Conservation (phyloP, 2,888 invertebrate species). For the Monoplex corrugatus region DNA sequence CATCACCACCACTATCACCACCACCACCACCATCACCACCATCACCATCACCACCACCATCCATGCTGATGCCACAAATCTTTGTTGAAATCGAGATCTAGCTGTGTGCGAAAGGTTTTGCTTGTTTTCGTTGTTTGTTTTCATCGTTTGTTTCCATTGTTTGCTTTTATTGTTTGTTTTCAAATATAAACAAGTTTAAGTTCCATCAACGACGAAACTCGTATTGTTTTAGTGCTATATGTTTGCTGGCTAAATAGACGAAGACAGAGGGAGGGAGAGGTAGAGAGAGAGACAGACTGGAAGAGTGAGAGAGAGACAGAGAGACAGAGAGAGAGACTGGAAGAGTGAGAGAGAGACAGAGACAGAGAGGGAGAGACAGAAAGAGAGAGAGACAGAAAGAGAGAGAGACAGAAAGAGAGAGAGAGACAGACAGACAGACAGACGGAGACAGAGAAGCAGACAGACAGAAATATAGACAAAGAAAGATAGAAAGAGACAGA, state of each 20-base stretch:
- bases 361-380: neutral
- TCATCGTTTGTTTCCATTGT: too few relatives aligned
- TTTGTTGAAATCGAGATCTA: neutral
- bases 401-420: constrained; percentile 36
- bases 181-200: too few relatives aligned
- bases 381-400: neutral
- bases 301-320: too few relatives aligned
- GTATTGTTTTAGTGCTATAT: too few relatives aligned
- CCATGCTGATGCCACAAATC: neutral
- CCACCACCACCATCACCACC: constrained; percentile 24
- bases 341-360: neutral
- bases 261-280: neutral
- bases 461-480: neutral
- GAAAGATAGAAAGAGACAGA: too few relatives aligned
- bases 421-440: constrained; percentile 10
- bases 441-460: neutral
- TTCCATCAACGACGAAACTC: too few relatives aligned
- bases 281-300: neutral
- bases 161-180: too few relatives aligned
- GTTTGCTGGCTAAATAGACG: too few relatives aligned
- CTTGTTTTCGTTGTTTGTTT: too few relatives aligned
- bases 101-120: too few relatives aligned
- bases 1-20: neutral
- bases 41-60: neutral
- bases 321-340: too few relatives aligned